Evolutionary conservation across 2,113 vertebrate genomes (phyloP).

Genomic region (Rhodinocichla rosea): DNA sequence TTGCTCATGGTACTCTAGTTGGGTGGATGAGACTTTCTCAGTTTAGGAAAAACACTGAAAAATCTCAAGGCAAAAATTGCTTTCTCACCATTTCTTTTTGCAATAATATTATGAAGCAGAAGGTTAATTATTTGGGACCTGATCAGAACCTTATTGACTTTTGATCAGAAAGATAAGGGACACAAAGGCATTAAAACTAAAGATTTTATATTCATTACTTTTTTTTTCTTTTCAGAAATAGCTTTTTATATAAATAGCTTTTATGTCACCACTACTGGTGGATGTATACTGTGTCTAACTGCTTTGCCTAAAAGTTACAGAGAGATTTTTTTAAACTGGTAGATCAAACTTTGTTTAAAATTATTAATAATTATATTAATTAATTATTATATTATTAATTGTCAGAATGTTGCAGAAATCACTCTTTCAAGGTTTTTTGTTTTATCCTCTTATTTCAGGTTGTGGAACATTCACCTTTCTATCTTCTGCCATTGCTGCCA

Average conservation of each 20-base stretch:
- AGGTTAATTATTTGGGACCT: neutral
- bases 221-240: neutral
- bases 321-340: neutral
- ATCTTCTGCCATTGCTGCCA: slow-evolving; percentile 80
- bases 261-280: neutral
- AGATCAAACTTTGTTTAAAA: no score
- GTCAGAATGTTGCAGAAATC: neutral
- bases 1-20: neutral
- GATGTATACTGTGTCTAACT: neutral
- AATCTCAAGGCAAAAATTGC: neutral
- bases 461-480: slow-evolving; percentile 81
- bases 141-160: neutral
- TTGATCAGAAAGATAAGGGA: neutral
- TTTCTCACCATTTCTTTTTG: neutral
- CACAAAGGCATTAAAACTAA: neutral
- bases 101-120: neutral
- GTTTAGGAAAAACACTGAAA: neutral
- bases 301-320: neutral
- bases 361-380: no score
- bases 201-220: neutral
- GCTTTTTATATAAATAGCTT: neutral
- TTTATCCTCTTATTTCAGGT: slow-evolving; percentile 70
- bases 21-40: neutral
- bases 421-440: neutral
- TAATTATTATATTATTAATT: no score